Percentiles rank a stretch among this genome's conserved stretches.
phyloP scores from a whole-genome alignment of 2,797 vertebrate genomes.

The Xenops minutus region DNA sequence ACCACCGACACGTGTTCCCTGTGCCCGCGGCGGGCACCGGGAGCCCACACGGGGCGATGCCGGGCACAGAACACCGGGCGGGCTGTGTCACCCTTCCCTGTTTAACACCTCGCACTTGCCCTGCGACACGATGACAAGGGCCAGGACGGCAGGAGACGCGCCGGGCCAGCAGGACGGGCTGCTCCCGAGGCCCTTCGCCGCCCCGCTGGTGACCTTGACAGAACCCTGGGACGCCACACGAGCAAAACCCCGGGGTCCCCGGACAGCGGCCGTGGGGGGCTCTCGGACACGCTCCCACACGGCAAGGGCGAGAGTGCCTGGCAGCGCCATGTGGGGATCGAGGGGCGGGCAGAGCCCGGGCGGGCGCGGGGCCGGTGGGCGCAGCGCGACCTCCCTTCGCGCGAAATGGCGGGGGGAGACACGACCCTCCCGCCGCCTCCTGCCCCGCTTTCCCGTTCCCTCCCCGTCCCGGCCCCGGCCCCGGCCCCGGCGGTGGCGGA shows the following conservation, averaged over 20 bases:
- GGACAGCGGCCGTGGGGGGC: rapidly evolving
- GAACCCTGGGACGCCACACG: background rate
- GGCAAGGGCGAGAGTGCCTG: rapidly evolving
- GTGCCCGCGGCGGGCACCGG: rapidly evolving
- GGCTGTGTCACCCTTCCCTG: rapidly evolving
- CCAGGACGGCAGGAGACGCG: rapidly evolving
- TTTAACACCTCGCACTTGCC: background rate
- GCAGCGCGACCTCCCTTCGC: background rate
- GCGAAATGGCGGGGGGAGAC: background rate
- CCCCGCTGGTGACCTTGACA: background rate
- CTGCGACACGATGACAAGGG: rapidly evolving
- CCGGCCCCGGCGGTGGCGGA: too few relatives aligned
- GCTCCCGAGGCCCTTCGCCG: background rate
- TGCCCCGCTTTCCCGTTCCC: too few relatives aligned
- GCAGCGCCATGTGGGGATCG: rapidly evolving
- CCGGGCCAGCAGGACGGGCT: background rate
- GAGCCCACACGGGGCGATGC: rapidly evolving
- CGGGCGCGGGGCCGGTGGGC: rapidly evolving
- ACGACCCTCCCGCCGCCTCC: too few relatives aligned
- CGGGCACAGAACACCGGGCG: rapidly evolving
- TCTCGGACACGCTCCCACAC: background rate
- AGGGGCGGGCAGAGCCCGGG: rapidly evolving
- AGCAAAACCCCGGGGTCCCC: background rate
- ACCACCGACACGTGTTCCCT: rapidly evolving
- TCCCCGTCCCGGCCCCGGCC: too few relatives aligned